Evolutionary conservation across 2,797 vertebrate species (phyloP), one percentile per base, ranked within the genome.

Genomic region (Syndactyla subalaris): DNA sequence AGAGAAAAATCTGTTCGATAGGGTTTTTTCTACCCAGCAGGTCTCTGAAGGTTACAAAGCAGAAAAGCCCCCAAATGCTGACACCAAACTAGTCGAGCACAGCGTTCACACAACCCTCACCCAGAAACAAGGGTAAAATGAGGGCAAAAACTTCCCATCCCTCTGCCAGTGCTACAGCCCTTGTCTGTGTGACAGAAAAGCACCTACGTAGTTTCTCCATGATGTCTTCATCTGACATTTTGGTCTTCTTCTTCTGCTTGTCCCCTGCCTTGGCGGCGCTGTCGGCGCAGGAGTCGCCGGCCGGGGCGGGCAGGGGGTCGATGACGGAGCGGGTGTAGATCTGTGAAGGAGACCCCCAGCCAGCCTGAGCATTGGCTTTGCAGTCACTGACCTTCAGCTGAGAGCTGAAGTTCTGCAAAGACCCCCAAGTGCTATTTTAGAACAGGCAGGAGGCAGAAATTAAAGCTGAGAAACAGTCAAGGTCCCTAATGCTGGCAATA

Each of bases 221-320:
- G 95, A 99, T 99, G 96, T 99, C 99, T 96, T 99, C 99, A 73
- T 99, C 99, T 0, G 99, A 98, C 99, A 99, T 99, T 97, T 99
- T 99, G 91, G 98, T 98, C 97, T 99, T 99, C 98, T 99, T 99
- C 78, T 99, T 99, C 97, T 98, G 99, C 95, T 98, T 98, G 79
- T 99, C 99, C 32, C 98, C 97, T 2, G 98, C 98, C 96, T 98
- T 99, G 12, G 98, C 98, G 29, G 98, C 98, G 10, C 96, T 83
- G 34, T 99, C 99, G 29, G 98, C 98, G 14, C 98, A 98, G 7
- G 98, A 55, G 95, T 98, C 98, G 2, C 98, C 95, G 71, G 97
- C 98, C 17, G 99, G 98, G 39, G 98, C 98, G n/a, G 99, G 99
- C 97, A 99, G 98, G 91, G 99, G 99, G 88, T 99, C 99, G 19